These are phyloP conservation scores for Macroramphosus scolopax DNA, from an alignment of 2,797 vertebrate species.

Conservation along the genomic window DNA sequence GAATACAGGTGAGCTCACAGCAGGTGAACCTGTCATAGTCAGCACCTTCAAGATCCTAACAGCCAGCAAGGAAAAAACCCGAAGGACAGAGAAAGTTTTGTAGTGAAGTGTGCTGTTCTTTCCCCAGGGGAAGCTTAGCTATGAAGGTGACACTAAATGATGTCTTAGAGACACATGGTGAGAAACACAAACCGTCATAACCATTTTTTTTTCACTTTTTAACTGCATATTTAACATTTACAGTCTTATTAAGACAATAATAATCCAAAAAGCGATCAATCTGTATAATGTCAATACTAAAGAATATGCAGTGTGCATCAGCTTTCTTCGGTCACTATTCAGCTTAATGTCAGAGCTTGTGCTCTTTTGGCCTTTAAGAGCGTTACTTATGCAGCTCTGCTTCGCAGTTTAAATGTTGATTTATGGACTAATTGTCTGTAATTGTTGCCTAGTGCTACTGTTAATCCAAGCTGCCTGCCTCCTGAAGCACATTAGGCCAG, in stretches of 20 bases:
- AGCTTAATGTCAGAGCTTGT: too few relatives aligned
- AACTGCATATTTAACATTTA: too few relatives aligned
- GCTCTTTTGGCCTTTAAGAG: conserved; percentile 52
- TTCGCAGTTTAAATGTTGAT: conserved; percentile 76
- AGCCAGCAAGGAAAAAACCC: conserved; percentile 51
- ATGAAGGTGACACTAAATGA: conserved; percentile 42
- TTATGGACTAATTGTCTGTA: conserved; percentile 80
- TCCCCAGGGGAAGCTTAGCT: conserved; percentile 37
- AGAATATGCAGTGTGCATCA: not conserved
- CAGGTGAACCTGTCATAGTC: conserved; percentile 68
- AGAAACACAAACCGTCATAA: too few relatives aligned
- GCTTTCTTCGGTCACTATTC: conserved; percentile 1
- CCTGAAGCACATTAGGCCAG: conserved; percentile 75
- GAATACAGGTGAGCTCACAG: conserved; percentile 59
- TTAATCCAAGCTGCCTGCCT: conserved; percentile 77
- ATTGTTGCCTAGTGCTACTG: conserved; percentile 75
- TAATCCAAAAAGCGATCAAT: too few relatives aligned
- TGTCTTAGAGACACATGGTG: conserved; percentile 9
- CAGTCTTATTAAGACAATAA: too few relatives aligned
- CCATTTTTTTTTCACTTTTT: too few relatives aligned
- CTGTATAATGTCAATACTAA: too few relatives aligned
- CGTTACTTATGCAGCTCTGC: conserved; percentile 30
- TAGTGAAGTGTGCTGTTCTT: conserved; percentile 34
- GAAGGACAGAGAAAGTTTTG: conserved; percentile 58
- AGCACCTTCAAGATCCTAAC: conserved; percentile 60